Conservation (phyloP, 2,113 vertebrate genomes). For the Papio anubis region DNA sequence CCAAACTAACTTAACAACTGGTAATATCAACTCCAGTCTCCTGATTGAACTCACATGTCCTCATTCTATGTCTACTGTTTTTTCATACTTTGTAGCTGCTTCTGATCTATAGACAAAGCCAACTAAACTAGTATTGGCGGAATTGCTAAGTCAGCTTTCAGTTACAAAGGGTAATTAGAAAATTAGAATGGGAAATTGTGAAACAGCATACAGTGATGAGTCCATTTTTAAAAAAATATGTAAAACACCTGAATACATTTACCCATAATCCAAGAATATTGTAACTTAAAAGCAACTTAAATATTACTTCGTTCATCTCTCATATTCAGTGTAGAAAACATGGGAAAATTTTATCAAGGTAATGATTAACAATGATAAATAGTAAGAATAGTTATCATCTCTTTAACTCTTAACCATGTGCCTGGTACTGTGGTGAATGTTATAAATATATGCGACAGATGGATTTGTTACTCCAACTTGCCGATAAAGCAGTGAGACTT, state of each 20-base stretch:
- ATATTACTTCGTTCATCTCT: not conserved
- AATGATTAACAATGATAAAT: conserved; percentile 8
- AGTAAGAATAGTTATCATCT: not conserved
- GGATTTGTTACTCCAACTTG: not conserved
- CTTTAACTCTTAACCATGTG: not conserved
- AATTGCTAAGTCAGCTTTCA: conserved; percentile 33
- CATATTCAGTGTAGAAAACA: not conserved
- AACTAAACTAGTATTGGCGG: not conserved
- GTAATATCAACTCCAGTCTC: not conserved
- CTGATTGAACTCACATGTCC: not conserved
- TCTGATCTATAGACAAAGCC: not conserved
- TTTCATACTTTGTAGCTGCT: not conserved
- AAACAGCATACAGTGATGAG: not conserved
- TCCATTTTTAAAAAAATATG: not conserved
- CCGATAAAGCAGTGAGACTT: not conserved
- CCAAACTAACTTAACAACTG: not conserved
- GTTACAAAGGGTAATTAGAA: conserved; percentile 42
- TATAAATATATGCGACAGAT: not conserved
- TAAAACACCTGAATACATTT: not conserved
- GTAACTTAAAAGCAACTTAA: not conserved
- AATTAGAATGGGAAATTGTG: not conserved
- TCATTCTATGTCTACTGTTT: not conserved
- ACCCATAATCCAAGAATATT: not conserved
- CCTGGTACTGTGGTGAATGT: not conserved
- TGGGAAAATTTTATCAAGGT: not conserved